phyloP scores from a whole-genome alignment of 2,113 vertebrate genomes.

The Progne subis region DNA sequence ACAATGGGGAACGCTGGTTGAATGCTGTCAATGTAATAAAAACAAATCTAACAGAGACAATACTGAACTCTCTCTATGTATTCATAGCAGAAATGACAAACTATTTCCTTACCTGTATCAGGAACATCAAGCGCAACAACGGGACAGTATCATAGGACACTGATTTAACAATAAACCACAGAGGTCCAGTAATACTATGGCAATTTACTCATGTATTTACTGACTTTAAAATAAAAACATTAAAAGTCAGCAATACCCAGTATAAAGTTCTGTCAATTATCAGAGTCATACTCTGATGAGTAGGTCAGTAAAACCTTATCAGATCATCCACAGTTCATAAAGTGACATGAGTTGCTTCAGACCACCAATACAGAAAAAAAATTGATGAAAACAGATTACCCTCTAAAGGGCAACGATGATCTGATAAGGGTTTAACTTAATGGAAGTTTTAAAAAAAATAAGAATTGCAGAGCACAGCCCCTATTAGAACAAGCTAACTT shows the following conservation, averaged over 20 bases:
- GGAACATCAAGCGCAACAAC: slow-evolving; percentile 81
- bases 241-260: slow-evolving; percentile 78
- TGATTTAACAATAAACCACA: slow-evolving; percentile 76
- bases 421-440: slow-evolving; percentile 79
- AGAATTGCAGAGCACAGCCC: slow-evolving; percentile 84
- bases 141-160: slow-evolving; percentile 76
- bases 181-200: slow-evolving; percentile 76
- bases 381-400: slow-evolving; percentile 58
- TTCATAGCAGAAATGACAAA: slow-evolving; percentile 69
- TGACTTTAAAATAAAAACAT: slow-evolving; percentile 64
- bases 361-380: slow-evolving; percentile 61
- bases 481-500: slow-evolving; percentile 85
- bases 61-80: slow-evolving; percentile 73
- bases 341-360: slow-evolving; percentile 65
- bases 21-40: slow-evolving; percentile 79
- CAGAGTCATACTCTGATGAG: slow-evolving; percentile 74
- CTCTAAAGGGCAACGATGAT: slow-evolving; percentile 71
- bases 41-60: slow-evolving; percentile 79
- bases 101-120: slow-evolving; percentile 85
- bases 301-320: slow-evolving; percentile 78
- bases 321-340: slow-evolving; percentile 69
- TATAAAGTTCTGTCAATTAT: slow-evolving; percentile 70
- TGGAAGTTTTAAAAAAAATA: slow-evolving; percentile 56
- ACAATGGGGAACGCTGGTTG: slow-evolving; percentile 81
- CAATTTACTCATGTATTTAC: slow-evolving; percentile 71